Evolutionary conservation across 2,888 invertebrate genomes (phyloP), one percentile per base, ranked within the genome.

Genomic region (Tetranychus truncatus): DNA sequence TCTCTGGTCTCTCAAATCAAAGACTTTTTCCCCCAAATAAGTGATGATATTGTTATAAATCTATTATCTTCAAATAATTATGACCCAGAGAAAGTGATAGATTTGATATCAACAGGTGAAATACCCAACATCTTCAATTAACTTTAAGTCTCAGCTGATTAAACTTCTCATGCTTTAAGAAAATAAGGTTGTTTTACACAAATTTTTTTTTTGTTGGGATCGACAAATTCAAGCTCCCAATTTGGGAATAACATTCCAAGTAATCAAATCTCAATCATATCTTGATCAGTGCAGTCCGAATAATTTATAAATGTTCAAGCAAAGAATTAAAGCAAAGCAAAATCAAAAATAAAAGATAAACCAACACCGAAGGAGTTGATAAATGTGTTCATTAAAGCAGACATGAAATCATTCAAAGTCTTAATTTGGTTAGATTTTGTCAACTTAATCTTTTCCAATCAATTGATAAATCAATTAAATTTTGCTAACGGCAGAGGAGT

Each of bases 31-130:
- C 69, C 69, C 4, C 21, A 69, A 24, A 20, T 69, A 24, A 24
- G 20, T 69, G 69, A 69, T 69, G n/a, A 18, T 20, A 8, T 24
- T 24, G 34, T 69, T 69, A 8, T 20, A 21, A 11, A 20, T 24
- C 20, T 69, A 24, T 21, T 69, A 11, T 20, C 69, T 20, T 18
- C 69, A 1, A 69, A 69, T 24, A 21, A 69, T 69, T 69, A 69
- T 69, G 34, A 69, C 21, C 34, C 69, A 69, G 69, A 69, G 69
- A 69, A 69, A 69, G 69, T 69, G 69, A 21, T 69, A 20, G 69
- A 69, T 69, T 69, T 69, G 21, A 69, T 69, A 69, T 69, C 34
- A 24, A 69, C 11, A 11, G 69, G 34, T 6, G 34, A 69, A 69
- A 69, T 69, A 24, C 69, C 69, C 11, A 55, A 55, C 15, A 15